Percentiles rank a stretch among this genome's conserved stretches.
These are phyloP conservation scores for Acrossocheilus wenchowensis DNA, from an alignment of 2,797 vertebrate species.

Conservation along the genomic window DNA sequence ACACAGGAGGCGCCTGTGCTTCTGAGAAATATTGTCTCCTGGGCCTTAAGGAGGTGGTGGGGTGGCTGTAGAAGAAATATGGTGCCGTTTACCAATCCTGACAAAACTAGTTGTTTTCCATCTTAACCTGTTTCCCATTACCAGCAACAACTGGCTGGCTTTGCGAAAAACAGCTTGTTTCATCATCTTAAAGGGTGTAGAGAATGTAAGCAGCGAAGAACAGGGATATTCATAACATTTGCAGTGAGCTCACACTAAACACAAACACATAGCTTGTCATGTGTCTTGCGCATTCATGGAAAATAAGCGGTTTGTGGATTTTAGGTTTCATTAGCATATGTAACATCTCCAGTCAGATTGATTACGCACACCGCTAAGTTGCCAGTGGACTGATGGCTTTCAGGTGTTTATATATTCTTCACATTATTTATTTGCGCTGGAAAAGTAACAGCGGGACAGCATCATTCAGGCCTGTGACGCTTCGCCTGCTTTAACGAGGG, in stretches of 20 bases:
- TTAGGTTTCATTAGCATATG: constrained; percentile 22
- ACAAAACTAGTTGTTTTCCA: constrained; percentile 32
- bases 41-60: constrained; percentile 13
- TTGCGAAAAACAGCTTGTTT: constrained; percentile 13
- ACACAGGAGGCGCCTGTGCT: constrained; percentile 38
- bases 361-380: constrained; percentile 2
- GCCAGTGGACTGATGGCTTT: constrained; percentile 27
- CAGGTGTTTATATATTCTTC: constrained; percentile 40
- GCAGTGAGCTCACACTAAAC: constrained; percentile 26
- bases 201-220: neutral
- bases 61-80: constrained; percentile 32
- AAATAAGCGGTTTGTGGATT: constrained; percentile 20
- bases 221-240: constrained; percentile 28
- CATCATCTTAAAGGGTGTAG: neutral
- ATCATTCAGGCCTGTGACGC: constrained; percentile 38
- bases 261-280: constrained; percentile 17
- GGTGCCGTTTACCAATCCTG: constrained; percentile 18
- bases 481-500: constrained; percentile 62
- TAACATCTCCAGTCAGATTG: constrained; percentile 19
- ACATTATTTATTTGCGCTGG: constrained; percentile 45
- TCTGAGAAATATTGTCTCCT: constrained; percentile 32
- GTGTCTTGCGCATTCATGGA: neutral
- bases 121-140: constrained; percentile 44
- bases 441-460: constrained; percentile 47
- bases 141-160: constrained; percentile 17